Evolutionary conservation across 2,888 invertebrate species (phyloP), one percentile per base, ranked within the genome.

Genomic region (Oscheius sp.): DNA sequence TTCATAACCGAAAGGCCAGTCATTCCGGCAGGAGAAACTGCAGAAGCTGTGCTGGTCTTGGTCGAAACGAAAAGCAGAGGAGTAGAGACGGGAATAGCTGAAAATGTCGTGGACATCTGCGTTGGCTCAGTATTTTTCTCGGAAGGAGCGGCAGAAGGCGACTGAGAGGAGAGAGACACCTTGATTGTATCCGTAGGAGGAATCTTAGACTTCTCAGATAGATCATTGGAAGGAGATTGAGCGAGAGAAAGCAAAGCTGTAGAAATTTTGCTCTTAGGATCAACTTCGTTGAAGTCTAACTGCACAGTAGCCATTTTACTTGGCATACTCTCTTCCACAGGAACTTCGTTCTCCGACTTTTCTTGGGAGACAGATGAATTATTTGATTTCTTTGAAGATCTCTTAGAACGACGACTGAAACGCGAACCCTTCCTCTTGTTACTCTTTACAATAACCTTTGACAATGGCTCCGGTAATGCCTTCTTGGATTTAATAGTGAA

Each of bases 401-500:
- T 15, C 15, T 12, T 15, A 12, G n/a, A 17, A 42, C 37, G 8
- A 12, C 42, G 42, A 17, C 42, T 27, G 27, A 27, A n/a, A 27
- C n/a, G 23, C n/a, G 52, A 52, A n/a, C 25, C 27, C 8, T n/a
- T 25, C 27, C 10, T 52, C 29, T 27, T 52, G 29, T 25, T 52
- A 6, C 27, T 52, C 52, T 52, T 20, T 27, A 52, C 29, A n/a
- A 52, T 27, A 29, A 52, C 29, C 27, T 52, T 52, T 8, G 52
- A 12, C n/a, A n/a, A n/a, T n/a, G 52, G 52, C 25, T 8, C 29
- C 12, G 25, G 27, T 1, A 29, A 29, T 12, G 29, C 12, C 15
- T 27, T 27, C 52, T 52, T 52, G 25, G 52, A 15, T n/a, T 52
- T 52, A 29, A 52, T 27, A 27, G 23, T 52, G 52, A 52, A 52